Conservation (phyloP, 2,113 vertebrate genomes). For the Tenebrosternarchus preto region DNA sequence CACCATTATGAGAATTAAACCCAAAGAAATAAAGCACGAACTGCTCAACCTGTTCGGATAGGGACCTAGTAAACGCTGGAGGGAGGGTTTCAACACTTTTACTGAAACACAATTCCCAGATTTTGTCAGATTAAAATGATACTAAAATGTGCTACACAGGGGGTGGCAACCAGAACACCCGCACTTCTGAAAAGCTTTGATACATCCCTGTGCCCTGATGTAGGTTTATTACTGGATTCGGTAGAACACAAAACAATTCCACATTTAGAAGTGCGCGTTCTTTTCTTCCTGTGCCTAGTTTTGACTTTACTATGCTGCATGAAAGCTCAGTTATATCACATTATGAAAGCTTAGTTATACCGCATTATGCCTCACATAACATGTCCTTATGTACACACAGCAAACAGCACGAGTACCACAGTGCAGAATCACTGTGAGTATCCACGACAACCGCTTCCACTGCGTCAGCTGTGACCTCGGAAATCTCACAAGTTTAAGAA, state of each 20-base stretch:
- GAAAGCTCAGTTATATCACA: neutral
- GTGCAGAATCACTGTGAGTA: neutral
- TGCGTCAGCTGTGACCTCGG: conserved; percentile 29
- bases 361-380: neutral
- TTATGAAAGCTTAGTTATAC: neutral
- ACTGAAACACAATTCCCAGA: no score
- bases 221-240: no score
- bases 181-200: no score
- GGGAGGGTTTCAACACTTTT: no score
- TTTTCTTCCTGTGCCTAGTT: neutral
- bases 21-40: neutral
- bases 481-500: conserved; percentile 18
- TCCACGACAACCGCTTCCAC: conserved; percentile 18
- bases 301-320: neutral
- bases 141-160: no score
- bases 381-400: neutral
- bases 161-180: no score
- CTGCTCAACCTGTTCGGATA: no score
- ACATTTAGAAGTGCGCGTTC: neutral
- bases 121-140: no score
- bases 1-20: neutral
- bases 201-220: no score
- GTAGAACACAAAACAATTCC: no score
- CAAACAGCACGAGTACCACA: conserved; percentile 1
- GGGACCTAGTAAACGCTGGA: no score